phyloP scores from a whole-genome alignment of 2,113 vertebrate species.

The Struthio camelus region DNA sequence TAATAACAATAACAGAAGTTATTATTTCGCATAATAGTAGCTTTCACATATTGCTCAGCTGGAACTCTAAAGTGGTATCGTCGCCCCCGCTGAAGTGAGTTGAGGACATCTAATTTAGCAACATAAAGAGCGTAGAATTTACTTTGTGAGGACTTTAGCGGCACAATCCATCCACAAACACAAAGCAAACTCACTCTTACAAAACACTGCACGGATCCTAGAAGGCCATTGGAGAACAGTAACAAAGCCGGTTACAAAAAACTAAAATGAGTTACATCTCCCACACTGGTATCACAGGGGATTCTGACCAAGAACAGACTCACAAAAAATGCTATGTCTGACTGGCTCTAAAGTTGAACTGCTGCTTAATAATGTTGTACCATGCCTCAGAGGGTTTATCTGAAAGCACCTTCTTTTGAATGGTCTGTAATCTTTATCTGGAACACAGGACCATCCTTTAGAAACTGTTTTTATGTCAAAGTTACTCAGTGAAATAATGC shows the following conservation, averaged over 20 bases:
- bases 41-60: neutral
- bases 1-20: constrained; percentile 4
- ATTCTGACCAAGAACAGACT: constrained; percentile 38
- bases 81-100: neutral
- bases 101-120: constrained; percentile 5
- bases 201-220: neutral
- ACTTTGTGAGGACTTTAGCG: neutral
- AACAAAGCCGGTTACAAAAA: constrained; percentile 30
- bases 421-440: constrained; percentile 48
- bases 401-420: constrained; percentile 58
- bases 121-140: constrained; percentile 5
- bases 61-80: neutral
- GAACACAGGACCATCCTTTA: constrained; percentile 39
- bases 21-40: constrained; percentile 8
- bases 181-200: constrained; percentile 10
- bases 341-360: constrained; percentile 50
- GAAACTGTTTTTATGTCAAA: constrained; percentile 61
- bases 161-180: neutral
- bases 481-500: constrained; percentile 58
- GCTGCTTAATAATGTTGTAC: constrained; percentile 49
- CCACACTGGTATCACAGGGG: neutral
- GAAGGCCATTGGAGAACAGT: neutral
- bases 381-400: constrained; percentile 54
- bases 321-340: constrained; percentile 10
- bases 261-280: neutral